These are phyloP conservation scores for Heliconius cydno DNA, from an alignment of 2,888 invertebrate genomes.

Conservation along the genomic window DNA sequence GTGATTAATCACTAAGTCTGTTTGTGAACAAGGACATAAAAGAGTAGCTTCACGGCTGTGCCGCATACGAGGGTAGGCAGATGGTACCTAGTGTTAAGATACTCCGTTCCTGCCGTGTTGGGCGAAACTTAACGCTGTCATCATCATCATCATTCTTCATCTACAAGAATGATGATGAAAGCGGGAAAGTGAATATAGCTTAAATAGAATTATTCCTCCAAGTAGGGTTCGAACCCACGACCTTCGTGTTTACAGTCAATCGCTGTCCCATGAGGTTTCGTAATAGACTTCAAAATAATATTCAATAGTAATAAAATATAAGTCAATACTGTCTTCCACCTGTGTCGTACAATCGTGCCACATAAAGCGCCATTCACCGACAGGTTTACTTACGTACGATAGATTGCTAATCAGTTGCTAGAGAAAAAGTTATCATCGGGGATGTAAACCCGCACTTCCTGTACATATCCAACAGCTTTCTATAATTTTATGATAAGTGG, in stretches of 20 bases:
- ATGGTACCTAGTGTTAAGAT: background rate
- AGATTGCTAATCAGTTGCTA: constrained; percentile 41
- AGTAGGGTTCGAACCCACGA: no score
- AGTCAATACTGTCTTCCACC: constrained; percentile 29
- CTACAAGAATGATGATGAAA: no score
- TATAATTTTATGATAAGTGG: constrained; percentile 25
- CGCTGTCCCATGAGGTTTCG: background rate
- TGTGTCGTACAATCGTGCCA: constrained; percentile 28
- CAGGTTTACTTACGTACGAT: constrained; percentile 42
- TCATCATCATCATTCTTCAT: no score
- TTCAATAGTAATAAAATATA: background rate
- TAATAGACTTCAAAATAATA: background rate
- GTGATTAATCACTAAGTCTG: background rate
- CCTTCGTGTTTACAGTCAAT: no score
- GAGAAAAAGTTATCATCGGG: constrained; percentile 43
- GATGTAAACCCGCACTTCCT: constrained; percentile 44
- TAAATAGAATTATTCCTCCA: no score
- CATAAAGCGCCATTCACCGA: constrained; percentile 37
- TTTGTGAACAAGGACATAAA: background rate
- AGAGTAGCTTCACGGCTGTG: background rate
- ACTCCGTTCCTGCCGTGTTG: background rate
- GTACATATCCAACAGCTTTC: constrained; percentile 26
- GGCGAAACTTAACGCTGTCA: no score
- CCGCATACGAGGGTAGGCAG: background rate
- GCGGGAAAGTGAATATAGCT: no score